Percentiles rank a stretch among this genome's conserved stretches.
Conservation (phyloP, 2,113 vertebrate genomes). For the Sciurus niger region DNA sequence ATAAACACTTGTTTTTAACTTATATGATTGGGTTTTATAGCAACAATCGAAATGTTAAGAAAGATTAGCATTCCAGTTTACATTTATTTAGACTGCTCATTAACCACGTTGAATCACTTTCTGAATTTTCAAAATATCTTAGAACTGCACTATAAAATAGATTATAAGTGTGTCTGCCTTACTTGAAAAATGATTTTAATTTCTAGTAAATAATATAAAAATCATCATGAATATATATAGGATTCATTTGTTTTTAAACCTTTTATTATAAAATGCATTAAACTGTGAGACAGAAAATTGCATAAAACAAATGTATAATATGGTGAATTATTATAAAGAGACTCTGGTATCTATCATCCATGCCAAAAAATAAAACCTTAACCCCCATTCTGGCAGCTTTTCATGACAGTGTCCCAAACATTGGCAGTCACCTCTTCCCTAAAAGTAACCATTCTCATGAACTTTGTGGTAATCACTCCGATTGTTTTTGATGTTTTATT, state of each 20-base stretch:
- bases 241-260: conserved; percentile 37
- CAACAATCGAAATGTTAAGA: conserved; percentile 51
- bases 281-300: background rate
- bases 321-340: conserved; percentile 19
- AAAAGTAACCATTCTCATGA: background rate
- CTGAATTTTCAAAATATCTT: conserved; percentile 52
- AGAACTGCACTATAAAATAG: background rate
- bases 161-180: background rate
- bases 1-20: conserved; percentile 49
- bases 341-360: conserved; percentile 20
- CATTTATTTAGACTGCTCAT: background rate
- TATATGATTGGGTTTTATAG: conserved; percentile 32
- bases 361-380: conserved; percentile 46
- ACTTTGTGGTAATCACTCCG: conserved; percentile 27
- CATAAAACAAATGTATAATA: conserved; percentile 29
- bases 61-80: conserved; percentile 50
- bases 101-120: conserved; percentile 30
- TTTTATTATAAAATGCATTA: conserved; percentile 2
- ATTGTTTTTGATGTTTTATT: conserved; percentile 53
- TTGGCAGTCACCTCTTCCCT: background rate
- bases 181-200: conserved; percentile 42
- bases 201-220: conserved; percentile 18
- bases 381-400: background rate
- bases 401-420: background rate
- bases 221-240: background rate